Conservation (phyloP, 2,888 invertebrate species). For the Pecten maximus region DNA sequence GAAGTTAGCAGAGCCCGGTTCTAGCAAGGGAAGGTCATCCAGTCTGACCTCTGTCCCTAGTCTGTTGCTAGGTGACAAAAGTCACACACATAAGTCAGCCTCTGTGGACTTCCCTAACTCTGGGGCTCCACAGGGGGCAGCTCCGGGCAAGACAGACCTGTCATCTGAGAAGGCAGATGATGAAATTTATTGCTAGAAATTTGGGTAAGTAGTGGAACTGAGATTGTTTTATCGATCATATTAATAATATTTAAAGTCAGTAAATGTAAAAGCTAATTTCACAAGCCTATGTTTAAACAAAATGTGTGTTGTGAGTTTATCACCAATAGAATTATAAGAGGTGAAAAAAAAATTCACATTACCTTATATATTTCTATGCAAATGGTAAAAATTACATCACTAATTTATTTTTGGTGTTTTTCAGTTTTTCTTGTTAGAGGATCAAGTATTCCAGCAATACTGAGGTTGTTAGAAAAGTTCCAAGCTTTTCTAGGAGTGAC, state of each 20-base stretch:
- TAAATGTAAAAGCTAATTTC: not conserved
- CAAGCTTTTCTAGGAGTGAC: not conserved
- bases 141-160: conserved; percentile 11
- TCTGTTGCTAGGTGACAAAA: conserved; percentile 52
- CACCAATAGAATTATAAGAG: too few relatives aligned
- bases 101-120: conserved; percentile 4
- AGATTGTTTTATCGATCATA: not conserved
- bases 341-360: too few relatives aligned
- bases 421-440: conserved; percentile 27
- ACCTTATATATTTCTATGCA: too few relatives aligned
- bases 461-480: not conserved
- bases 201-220: not conserved
- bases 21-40: conserved; percentile 59
- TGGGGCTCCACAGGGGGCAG: not conserved
- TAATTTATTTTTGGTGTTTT: conserved; percentile 2
- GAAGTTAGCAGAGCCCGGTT: conserved; percentile 73
- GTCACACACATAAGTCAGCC: conserved; percentile 44
- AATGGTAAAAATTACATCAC: too few relatives aligned
- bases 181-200: conserved; percentile 2
- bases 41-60: conserved; percentile 48
- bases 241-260: not conserved
- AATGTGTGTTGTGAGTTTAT: too few relatives aligned
- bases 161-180: conserved; percentile 24
- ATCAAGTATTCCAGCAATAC: conserved; percentile 33
- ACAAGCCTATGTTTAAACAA: not conserved